Evolutionary conservation across 2,113 vertebrate species (phyloP).

Genomic region (Tachysurus vachellii): DNA sequence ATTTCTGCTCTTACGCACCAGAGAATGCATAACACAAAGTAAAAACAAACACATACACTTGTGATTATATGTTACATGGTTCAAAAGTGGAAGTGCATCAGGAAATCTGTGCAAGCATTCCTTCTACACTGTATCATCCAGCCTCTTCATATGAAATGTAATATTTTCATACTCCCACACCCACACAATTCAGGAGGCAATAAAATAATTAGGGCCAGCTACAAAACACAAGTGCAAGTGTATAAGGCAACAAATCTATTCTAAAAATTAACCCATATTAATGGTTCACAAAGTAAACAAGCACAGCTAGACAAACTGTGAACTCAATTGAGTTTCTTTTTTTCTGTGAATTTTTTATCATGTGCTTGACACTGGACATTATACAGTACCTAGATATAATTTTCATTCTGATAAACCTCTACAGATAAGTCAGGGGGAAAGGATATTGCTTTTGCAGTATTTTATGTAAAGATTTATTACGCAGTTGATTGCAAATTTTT

Average conservation of each 20-base stretch:
- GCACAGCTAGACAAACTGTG: not conserved
- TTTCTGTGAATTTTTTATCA: not conserved
- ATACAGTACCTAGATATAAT: not conserved
- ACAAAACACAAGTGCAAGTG: conserved; percentile 3
- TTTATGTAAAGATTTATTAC: not conserved
- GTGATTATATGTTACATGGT: not conserved
- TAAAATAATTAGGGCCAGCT: not conserved
- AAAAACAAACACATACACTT: not conserved
- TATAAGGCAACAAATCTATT: not conserved
- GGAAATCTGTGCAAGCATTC: not conserved
- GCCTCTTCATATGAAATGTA: not conserved
- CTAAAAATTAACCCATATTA: not conserved
- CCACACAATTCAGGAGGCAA: not conserved
- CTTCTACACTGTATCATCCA: not conserved
- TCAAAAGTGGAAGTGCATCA: not conserved
- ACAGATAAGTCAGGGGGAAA: not conserved
- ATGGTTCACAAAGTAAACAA: not conserved
- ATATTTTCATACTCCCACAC: not conserved
- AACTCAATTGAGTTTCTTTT: not conserved
- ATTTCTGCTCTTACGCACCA: not conserved
- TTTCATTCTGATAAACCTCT: not conserved
- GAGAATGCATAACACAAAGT: not conserved
- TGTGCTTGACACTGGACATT: not conserved
- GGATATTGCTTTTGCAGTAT: not conserved
- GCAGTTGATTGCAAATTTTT: not conserved